Percentiles rank a stretch among this genome's conserved stretches.
These are phyloP conservation scores for Jacana jacana DNA, from an alignment of 2,113 vertebrate genomes.

Conservation along the genomic window DNA sequence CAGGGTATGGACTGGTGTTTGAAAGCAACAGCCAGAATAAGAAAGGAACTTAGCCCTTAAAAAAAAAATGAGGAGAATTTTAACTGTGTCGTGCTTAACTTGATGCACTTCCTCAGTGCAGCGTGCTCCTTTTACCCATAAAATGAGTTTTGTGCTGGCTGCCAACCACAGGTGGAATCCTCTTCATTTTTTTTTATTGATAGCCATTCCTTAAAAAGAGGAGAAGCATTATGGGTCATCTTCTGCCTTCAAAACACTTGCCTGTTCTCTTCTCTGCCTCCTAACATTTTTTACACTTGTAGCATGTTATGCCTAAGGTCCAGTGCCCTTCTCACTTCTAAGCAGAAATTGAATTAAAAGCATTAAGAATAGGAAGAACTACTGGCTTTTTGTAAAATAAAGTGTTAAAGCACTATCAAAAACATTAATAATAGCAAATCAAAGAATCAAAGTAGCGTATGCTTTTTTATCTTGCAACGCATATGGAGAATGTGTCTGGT, in stretches of 20 bases:
- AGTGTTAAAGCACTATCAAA: not conserved
- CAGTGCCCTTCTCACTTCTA: not conserved
- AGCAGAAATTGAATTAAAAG: not conserved
- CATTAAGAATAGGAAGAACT: not conserved
- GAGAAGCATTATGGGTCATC: not conserved
- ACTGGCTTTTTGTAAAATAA: not conserved
- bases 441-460: not conserved
- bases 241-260: not conserved
- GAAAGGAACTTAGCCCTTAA: not conserved
- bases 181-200: not conserved
- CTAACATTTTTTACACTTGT: not conserved
- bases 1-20: not conserved
- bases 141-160: not conserved
- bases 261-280: not conserved
- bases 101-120: not conserved
- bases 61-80: not conserved
- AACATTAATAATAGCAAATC: not conserved
- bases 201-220: not conserved
- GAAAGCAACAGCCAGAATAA: not conserved
- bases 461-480: not conserved
- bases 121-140: not conserved
- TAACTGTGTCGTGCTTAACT: not conserved
- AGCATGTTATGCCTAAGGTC: not conserved
- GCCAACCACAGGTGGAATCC: not conserved
- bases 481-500: rapidly evolving